Evolutionary conservation across 2,888 invertebrate species (phyloP).

Genomic region (Parthenolecanium corni): DNA sequence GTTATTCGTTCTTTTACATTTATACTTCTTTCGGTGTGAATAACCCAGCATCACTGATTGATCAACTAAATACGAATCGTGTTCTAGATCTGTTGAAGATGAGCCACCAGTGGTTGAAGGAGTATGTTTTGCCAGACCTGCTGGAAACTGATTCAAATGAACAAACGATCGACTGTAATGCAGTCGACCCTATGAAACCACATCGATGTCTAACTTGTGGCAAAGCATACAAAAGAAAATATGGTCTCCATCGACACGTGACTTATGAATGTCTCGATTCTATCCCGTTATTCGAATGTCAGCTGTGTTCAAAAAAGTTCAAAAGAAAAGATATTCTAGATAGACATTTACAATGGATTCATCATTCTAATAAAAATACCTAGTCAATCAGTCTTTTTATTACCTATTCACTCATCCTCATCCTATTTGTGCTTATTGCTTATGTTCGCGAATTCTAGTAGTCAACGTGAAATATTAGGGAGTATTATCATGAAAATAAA

Average conservation of each 20-base stretch:
- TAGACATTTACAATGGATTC: slow-evolving; percentile 26
- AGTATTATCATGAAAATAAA: too few species aligned
- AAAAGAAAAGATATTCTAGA: slow-evolving; percentile 31
- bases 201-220: slow-evolving; percentile 38
- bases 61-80: neutral
- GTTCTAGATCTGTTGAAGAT: neutral
- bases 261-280: slow-evolving; percentile 30
- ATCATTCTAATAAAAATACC: neutral
- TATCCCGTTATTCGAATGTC: slow-evolving; percentile 28
- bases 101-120: slow-evolving; percentile 15
- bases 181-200: neutral
- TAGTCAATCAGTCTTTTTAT: too few species aligned
- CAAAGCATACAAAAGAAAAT: slow-evolving; percentile 41
- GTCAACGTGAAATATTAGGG: too few species aligned
- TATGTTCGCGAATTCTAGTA: too few species aligned
- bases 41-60: too few species aligned
- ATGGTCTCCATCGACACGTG: slow-evolving; percentile 36
- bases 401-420: too few species aligned
- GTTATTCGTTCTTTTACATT: too few species aligned
- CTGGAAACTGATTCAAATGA: neutral
- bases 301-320: slow-evolving; percentile 29
- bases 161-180: neutral
- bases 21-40: too few species aligned
- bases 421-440: too few species aligned
- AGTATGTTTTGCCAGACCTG: neutral